phyloP scores from a whole-genome alignment of 1,140 invertebrate species.

The Lepeophtheirus salmonis region DNA sequence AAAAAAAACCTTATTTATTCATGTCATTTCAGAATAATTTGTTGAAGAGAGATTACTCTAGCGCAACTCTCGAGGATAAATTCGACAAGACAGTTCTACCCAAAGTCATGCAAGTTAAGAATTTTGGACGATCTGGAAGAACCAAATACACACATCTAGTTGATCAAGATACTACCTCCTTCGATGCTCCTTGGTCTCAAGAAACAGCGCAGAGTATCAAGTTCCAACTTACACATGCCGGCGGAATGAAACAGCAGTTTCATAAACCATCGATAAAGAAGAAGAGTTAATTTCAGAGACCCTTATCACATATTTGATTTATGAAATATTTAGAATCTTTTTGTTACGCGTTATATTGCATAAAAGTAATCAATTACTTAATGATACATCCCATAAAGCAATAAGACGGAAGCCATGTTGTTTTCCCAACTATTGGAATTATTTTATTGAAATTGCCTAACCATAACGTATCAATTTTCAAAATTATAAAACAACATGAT shows the following conservation, averaged over 20 bases:
- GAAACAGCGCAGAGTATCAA: slow-evolving; percentile 74
- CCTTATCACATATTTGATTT: no score
- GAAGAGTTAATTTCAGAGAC: slow-evolving; percentile 15
- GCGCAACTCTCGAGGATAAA: slow-evolving; percentile 92
- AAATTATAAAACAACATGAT: no score
- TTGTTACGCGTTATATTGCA: no score
- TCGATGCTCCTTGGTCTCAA: slow-evolving; percentile 87
- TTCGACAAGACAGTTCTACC: slow-evolving; percentile 97
- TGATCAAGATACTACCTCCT: slow-evolving; percentile 95
- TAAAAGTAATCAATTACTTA: no score
- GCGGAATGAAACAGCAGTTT: slow-evolving; percentile 88
- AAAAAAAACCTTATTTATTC: no score
- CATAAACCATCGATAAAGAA: slow-evolving; percentile 51
- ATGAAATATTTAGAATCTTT: no score
- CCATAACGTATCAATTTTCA: no score
- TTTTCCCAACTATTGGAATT: no score
- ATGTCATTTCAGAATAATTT: slow-evolving; percentile 47
- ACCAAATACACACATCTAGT: slow-evolving; percentile 99
- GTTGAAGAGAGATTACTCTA: slow-evolving; percentile 84
- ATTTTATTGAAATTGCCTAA: no score
- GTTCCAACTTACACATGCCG: slow-evolving; percentile 68
- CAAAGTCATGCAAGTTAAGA: slow-evolving; percentile 83
- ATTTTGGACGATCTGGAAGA: slow-evolving; percentile 91
- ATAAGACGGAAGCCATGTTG: no score
- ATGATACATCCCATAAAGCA: no score